Evolutionary conservation across 2,888 invertebrate species (phyloP).

Genomic region (Mythimna vitellina): DNA sequence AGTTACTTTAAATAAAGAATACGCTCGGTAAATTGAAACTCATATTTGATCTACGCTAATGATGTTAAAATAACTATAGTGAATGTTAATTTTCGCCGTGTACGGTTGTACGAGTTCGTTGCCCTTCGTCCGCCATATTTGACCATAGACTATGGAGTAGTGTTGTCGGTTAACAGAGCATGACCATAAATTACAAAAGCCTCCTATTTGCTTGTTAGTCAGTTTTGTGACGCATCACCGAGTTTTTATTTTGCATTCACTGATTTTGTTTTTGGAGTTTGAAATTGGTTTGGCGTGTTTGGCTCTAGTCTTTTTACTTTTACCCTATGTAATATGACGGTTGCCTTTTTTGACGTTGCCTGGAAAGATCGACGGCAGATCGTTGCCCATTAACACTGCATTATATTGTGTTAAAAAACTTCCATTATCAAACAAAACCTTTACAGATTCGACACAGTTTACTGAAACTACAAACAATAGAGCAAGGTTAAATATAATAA

Average conservation of each 20-base stretch:
- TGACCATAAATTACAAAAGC: slow-evolving; percentile 80
- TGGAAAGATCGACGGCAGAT: slow-evolving; percentile 25
- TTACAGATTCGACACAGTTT: slow-evolving; percentile 29
- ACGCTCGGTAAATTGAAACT: slow-evolving; percentile 51
- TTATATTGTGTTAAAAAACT: slow-evolving; percentile 8
- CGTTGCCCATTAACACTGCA: slow-evolving; percentile 17
- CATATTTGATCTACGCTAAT: slow-evolving; percentile 67
- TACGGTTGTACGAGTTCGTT: slow-evolving; percentile 74
- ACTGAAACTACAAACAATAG: slow-evolving; percentile 39
- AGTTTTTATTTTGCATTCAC: slow-evolving; percentile 72
- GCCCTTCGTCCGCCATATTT: slow-evolving; percentile 78
- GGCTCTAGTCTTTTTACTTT: slow-evolving; percentile 24
- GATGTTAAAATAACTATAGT: slow-evolving; percentile 74
- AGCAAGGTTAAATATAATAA: slow-evolving; percentile 43
- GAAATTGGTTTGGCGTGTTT: slow-evolving; percentile 44
- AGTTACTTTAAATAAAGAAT: slow-evolving; percentile 44
- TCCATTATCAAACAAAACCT: slow-evolving; percentile 15
- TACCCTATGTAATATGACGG: slow-evolving; percentile 33
- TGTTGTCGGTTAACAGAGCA: slow-evolving; percentile 81
- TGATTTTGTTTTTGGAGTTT: slow-evolving; percentile 56
- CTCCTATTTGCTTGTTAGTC: slow-evolving; percentile 76
- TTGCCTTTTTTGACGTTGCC: background rate
- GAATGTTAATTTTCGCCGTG: slow-evolving; percentile 80
- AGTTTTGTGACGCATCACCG: slow-evolving; percentile 77
- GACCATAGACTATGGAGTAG: slow-evolving; percentile 79